Evolutionary conservation across 1,140 invertebrate genomes (phyloP).

Genomic region (Drosophila ficusphila): DNA sequence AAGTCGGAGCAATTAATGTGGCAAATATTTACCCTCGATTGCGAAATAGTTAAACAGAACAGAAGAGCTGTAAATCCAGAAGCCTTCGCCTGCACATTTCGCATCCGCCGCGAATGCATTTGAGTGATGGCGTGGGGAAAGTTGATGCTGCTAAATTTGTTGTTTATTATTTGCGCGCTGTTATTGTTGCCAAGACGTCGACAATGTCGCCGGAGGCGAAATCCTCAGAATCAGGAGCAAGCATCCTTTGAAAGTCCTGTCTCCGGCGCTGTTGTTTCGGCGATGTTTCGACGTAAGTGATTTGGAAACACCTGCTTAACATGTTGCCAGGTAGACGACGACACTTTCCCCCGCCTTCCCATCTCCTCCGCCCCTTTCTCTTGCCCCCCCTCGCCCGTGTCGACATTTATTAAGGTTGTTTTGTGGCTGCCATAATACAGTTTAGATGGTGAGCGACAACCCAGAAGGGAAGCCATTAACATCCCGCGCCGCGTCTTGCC

Average conservation of each 20-base stretch:
- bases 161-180: constrained; percentile 62
- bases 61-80: neutral
- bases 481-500: constrained; percentile 58
- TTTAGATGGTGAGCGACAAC: constrained; percentile 60
- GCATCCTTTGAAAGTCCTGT: constrained; percentile 34
- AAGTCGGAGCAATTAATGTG: constrained; percentile 2
- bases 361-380: neutral
- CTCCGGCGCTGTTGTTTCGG: constrained; percentile 38
- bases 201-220: constrained; percentile 38
- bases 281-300: constrained; percentile 73
- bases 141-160: constrained; percentile 56
- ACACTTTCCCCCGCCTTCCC: constrained; percentile 1
- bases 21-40: neutral
- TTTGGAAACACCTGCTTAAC: constrained; percentile 80
- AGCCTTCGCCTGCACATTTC: constrained; percentile 24
- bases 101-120: constrained; percentile 50
- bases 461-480: constrained; percentile 77
- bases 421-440: constrained; percentile 72
- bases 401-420: constrained; percentile 77
- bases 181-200: constrained; percentile 46
- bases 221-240: constrained; percentile 18
- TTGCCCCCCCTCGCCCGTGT: constrained; percentile 49
- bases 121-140: constrained; percentile 10
- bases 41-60: neutral
- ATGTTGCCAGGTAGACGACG: constrained; percentile 66